Percentiles rank a stretch among this genome's conserved stretches.
Evolutionary conservation across 1,140 invertebrate genomes (phyloP).

Genomic region (Bombus balteatus): DNA sequence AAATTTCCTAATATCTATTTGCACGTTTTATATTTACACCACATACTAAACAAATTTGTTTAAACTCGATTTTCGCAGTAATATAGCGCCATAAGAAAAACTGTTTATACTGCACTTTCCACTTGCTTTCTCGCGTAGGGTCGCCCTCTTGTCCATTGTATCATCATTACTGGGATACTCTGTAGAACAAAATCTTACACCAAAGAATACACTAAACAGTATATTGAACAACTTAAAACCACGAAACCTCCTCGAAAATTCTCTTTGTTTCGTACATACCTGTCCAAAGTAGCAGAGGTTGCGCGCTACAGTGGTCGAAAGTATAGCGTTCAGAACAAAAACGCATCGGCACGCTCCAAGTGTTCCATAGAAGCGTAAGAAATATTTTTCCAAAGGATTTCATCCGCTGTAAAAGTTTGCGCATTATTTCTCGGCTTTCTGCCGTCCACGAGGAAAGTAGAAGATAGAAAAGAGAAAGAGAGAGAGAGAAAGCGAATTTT

Average conservation of each 20-base stretch:
- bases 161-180: background rate
- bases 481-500: slow-evolving; percentile 20
- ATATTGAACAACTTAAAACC: background rate
- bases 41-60: too few relatives aligned
- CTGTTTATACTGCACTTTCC: background rate
- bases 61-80: too few relatives aligned
- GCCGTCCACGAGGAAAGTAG: background rate
- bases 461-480: too few relatives aligned
- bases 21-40: too few relatives aligned
- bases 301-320: background rate
- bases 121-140: background rate
- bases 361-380: slow-evolving; percentile 48
- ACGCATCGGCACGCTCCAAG: slow-evolving; percentile 31
- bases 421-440: slow-evolving; percentile 51
- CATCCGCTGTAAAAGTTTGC: slow-evolving; percentile 37
- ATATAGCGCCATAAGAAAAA: too few relatives aligned
- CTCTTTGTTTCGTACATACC: background rate
- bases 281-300: background rate
- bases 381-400: slow-evolving; percentile 54
- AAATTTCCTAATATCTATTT: too few relatives aligned
- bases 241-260: background rate
- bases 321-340: slow-evolving; percentile 8
- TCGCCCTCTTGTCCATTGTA: too few relatives aligned
- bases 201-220: background rate
- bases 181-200: background rate